A percentile compares a stretch with the other conserved stretches of the same genome.
Evolutionary conservation across 2,113 vertebrate species (phyloP).

Genomic region (Tapirus terrestris): DNA sequence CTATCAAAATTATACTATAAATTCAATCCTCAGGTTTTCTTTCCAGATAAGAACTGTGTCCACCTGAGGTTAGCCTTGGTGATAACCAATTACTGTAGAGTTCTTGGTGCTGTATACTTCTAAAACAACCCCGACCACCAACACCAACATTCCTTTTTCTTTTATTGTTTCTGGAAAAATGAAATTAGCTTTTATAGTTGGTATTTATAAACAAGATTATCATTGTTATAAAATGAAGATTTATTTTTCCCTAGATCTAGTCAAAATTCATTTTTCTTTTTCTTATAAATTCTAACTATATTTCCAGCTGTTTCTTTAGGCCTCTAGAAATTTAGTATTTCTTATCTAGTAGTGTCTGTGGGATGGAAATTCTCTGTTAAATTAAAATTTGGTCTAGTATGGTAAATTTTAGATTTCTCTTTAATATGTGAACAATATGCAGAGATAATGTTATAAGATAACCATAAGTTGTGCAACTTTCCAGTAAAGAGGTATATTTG

Average conservation of each 20-base stretch:
- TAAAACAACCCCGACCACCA: not conserved
- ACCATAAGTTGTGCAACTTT: not conserved
- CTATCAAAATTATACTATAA: constrained; percentile 20
- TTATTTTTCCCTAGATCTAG: not conserved
- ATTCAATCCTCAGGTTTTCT: constrained; percentile 28
- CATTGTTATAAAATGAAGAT: not conserved
- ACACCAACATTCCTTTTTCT: not conserved
- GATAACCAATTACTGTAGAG: not conserved
- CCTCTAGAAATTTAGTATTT: constrained; percentile 48
- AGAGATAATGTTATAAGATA: constrained; percentile 5
- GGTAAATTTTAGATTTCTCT: constrained; percentile 27
- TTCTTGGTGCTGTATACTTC: not conserved
- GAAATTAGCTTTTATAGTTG: not conserved
- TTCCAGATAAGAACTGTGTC: not conserved
- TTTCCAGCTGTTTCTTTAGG: constrained; percentile 10
- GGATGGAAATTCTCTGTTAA: constrained; percentile 34
- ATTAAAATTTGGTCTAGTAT: constrained; percentile 10
- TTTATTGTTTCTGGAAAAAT: constrained; percentile 12
- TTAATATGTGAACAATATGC: not conserved
- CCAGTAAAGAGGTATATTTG: constrained; percentile 11
- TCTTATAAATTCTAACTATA: not conserved
- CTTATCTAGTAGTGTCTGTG: not conserved
- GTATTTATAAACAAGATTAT: not conserved
- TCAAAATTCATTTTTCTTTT: constrained; percentile 39
- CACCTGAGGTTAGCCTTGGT: not conserved